Evolutionary conservation across 64 coral and sea anemone species (phyloP).

Genomic region (Pocillopora damicornis): DNA sequence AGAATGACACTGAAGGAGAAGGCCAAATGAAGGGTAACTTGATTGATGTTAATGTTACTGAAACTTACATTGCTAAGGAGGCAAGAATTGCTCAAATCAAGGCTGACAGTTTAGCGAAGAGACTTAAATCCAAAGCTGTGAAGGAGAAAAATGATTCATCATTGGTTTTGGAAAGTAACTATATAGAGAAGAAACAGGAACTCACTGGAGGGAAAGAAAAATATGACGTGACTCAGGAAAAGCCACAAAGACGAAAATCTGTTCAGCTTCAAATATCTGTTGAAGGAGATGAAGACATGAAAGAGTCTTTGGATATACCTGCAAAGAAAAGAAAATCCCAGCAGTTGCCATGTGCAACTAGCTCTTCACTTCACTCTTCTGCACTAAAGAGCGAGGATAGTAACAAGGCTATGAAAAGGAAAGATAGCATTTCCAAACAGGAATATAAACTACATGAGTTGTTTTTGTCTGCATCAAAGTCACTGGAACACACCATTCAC

Average conservation of each 20-base stretch:
- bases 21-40: not conserved
- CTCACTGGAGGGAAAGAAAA: slow-evolving; percentile 1
- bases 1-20: not conserved
- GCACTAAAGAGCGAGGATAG: not conserved
- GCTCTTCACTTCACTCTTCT: not conserved
- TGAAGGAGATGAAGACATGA: not conserved
- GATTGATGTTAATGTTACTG: not conserved
- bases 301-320: not conserved
- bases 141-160: not conserved
- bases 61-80: not conserved
- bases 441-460: not conserved
- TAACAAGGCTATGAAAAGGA: not conserved
- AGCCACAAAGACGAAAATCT: slow-evolving; percentile 19
- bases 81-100: not conserved
- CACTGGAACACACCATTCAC: not conserved
- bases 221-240: not conserved
- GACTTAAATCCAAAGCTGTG: not conserved
- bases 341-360: not conserved
- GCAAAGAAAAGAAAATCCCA: slow-evolving; percentile 25
- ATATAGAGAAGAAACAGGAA: not conserved
- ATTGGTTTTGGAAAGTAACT: not conserved
- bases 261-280: not conserved
- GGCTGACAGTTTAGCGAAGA: not conserved
- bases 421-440: not conserved
- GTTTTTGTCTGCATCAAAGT: slow-evolving; percentile 13